Evolutionary conservation across 92 coral and sea anemone genomes (phyloP).

Genomic region (Zoanthus sociatus): DNA sequence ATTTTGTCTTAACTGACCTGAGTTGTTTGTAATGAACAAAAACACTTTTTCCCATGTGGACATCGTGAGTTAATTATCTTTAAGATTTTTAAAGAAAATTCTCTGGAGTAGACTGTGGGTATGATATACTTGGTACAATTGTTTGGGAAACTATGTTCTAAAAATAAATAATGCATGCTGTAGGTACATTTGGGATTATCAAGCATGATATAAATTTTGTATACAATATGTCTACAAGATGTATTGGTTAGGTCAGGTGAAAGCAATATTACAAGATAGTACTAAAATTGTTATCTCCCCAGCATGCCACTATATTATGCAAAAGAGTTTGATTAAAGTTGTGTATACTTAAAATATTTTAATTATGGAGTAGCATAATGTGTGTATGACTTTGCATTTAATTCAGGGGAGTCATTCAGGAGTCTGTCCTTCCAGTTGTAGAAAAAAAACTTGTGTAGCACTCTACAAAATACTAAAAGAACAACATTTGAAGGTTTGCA

Average conservation of each 20-base stretch:
- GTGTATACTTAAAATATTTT: neutral
- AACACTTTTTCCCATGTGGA: neutral
- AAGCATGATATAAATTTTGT: neutral
- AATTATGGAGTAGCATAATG: conserved; percentile 18
- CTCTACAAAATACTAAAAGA: neutral
- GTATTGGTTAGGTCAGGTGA: neutral
- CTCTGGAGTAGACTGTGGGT: conserved; percentile 7
- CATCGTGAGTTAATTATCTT: neutral
- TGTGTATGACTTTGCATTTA: neutral
- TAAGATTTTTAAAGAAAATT: neutral
- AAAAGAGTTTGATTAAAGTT: neutral
- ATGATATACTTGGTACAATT: neutral
- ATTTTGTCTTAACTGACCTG: conserved; percentile 1
- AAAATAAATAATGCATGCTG: neutral
- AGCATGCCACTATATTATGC: neutral
- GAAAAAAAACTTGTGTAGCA: conserved; percentile 2
- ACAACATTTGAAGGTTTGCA: conserved; percentile 3
- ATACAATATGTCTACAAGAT: neutral
- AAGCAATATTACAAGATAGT: neutral
- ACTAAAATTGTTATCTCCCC: neutral
- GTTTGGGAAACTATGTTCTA: neutral
- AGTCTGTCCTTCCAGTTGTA: conserved; percentile 4
- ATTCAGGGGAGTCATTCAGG: conserved; percentile 8
- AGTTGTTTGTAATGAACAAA: neutral
- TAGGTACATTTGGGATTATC: neutral